Conservation (phyloP, 2,797 vertebrate genomes). For the Varecia variegata region DNA sequence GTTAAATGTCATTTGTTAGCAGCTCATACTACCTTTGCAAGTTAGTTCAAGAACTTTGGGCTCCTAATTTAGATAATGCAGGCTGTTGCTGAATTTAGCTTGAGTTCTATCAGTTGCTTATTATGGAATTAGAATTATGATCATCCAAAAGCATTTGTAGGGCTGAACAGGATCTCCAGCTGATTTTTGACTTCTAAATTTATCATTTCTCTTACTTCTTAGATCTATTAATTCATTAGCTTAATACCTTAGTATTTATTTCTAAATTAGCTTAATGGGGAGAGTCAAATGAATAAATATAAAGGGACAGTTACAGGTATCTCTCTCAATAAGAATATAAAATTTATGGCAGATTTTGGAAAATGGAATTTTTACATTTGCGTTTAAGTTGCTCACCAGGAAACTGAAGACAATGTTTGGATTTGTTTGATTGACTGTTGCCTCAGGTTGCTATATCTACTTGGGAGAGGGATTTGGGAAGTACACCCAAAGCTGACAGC, state of each 20-base stretch:
- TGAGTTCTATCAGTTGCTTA: background rate
- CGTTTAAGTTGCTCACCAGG: background rate
- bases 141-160: background rate
- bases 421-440: background rate
- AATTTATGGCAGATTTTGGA: background rate
- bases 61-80: background rate
- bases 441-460: background rate
- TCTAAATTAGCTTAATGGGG: background rate
- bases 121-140: background rate
- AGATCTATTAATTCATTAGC: background rate
- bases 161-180: background rate
- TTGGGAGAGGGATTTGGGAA: background rate
- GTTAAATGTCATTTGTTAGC: background rate
- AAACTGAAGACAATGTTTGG: background rate
- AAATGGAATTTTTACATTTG: background rate
- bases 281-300: background rate
- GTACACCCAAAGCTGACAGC: background rate
- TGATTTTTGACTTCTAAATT: background rate
- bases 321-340: background rate
- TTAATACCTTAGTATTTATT: background rate
- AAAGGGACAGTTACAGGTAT: background rate
- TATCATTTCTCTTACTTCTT: background rate
- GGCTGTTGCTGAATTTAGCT: background rate
- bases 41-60: background rate
- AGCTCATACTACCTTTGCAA: background rate